phyloP scores from a whole-genome alignment of 2,888 invertebrate genomes.

The Netelia inedita region DNA sequence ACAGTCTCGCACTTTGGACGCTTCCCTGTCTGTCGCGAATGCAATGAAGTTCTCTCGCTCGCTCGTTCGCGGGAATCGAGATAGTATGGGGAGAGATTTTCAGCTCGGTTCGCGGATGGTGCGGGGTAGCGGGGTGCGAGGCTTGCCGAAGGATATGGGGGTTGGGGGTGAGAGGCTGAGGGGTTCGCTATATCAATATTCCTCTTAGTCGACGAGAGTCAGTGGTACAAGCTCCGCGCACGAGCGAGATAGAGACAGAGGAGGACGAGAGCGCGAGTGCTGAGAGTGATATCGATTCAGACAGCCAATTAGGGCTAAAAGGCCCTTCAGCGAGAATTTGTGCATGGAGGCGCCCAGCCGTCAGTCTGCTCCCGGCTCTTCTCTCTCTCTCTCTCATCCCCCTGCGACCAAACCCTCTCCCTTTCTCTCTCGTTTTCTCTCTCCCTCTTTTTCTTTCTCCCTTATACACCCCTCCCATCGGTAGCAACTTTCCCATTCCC shows the following conservation, averaged over 20 bases:
- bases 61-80: conserved; percentile 14
- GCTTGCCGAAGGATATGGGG: conserved; percentile 12
- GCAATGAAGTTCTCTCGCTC: conserved; percentile 6
- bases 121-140: conserved; percentile 6
- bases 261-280: conserved; percentile 64
- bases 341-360: conserved; percentile 73
- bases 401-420: conserved; percentile 21
- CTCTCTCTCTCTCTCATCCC: conserved; percentile 36
- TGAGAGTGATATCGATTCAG: conserved; percentile 82
- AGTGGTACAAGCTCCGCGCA: conserved; percentile 30
- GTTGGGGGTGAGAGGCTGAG: neutral
- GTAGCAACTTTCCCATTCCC: conserved; percentile 48
- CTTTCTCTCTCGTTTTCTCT: conserved; percentile 14
- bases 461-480: conserved; percentile 24
- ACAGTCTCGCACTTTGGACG: conserved; percentile 48
- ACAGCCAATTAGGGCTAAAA: conserved; percentile 84
- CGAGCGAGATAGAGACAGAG: conserved; percentile 32
- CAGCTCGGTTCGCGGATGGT: neutral
- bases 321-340: conserved; percentile 82
- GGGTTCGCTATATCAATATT: conserved; percentile 70
- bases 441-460: conserved; percentile 24
- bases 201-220: conserved; percentile 66
- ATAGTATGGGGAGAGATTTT: neutral
- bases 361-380: conserved; percentile 68
- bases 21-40: conserved; percentile 37